These are phyloP conservation scores for Falco punctatus DNA, from an alignment of 2,113 vertebrate species.

Conservation along the genomic window DNA sequence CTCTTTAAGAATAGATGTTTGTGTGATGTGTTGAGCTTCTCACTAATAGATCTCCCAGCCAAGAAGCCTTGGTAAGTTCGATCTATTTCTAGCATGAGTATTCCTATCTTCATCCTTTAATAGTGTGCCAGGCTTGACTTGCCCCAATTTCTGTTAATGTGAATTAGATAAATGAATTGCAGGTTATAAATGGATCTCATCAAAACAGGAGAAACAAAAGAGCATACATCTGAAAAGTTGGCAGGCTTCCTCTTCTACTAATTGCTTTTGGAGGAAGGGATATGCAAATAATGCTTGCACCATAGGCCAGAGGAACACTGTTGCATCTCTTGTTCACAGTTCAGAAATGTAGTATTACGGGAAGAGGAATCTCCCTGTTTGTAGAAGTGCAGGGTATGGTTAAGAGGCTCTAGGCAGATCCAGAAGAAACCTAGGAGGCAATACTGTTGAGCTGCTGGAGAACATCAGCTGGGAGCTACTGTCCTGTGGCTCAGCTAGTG, in stretches of 20 bases:
- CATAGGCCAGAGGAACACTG: background rate
- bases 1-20: background rate
- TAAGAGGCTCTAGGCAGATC: background rate
- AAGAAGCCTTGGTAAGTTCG: background rate
- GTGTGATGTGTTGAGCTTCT: background rate
- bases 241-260: constrained; percentile 48
- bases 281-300: constrained; percentile 11
- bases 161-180: constrained; percentile 46
- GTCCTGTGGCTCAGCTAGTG: background rate
- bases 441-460: background rate
- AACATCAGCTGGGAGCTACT: background rate
- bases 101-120: constrained; percentile 8
- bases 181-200: constrained; percentile 55
- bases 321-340: background rate
- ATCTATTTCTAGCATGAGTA: constrained; percentile 5
- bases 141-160: constrained; percentile 52
- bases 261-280: constrained; percentile 51
- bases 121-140: constrained; percentile 20
- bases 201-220: constrained; percentile 52
- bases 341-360: background rate
- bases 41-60: background rate
- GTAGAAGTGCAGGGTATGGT: background rate
- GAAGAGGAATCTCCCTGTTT: background rate
- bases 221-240: constrained; percentile 30
- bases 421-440: background rate